Conservation (phyloP, 2,797 vertebrate species). For the Falco cherrug region DNA sequence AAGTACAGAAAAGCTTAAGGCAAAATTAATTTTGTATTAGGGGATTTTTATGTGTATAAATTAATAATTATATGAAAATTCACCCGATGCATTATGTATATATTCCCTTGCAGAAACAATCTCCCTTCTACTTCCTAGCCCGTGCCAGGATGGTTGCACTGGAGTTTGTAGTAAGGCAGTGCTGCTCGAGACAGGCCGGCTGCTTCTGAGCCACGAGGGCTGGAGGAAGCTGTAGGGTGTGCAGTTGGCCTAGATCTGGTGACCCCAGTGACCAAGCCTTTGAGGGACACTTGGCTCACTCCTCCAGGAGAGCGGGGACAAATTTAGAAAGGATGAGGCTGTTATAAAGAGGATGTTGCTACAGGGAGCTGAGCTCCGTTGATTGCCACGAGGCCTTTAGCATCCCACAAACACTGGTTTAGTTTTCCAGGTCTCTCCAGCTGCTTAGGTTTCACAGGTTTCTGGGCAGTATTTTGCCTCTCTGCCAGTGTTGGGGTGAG, state of each 20-base stretch:
- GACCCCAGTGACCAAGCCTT: neutral
- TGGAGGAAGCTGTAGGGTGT: neutral
- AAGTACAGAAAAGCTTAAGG: slow-evolving; percentile 45
- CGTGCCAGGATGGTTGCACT: neutral
- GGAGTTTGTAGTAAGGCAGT: neutral
- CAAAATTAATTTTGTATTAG: slow-evolving; percentile 48
- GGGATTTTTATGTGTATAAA: slow-evolving; percentile 38
- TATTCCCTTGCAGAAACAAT: neutral
- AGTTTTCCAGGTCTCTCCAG: neutral
- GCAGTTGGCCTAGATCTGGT: neutral
- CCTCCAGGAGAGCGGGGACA: neutral
- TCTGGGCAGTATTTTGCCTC: neutral
- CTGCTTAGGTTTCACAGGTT: neutral
- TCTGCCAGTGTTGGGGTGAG: neutral
- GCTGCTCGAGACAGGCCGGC: neutral
- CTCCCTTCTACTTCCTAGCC: neutral
- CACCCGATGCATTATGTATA: slow-evolving; percentile 1
- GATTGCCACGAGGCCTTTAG: neutral
- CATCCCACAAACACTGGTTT: neutral
- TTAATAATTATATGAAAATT: slow-evolving; percentile 50
- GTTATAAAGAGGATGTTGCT: neutral
- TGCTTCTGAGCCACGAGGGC: neutral
- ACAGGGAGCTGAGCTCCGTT: neutral
- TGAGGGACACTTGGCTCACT: neutral
- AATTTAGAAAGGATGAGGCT: neutral